phyloP scores from a whole-genome alignment of 2,888 invertebrate species.

The Sympetrum striolatum region DNA sequence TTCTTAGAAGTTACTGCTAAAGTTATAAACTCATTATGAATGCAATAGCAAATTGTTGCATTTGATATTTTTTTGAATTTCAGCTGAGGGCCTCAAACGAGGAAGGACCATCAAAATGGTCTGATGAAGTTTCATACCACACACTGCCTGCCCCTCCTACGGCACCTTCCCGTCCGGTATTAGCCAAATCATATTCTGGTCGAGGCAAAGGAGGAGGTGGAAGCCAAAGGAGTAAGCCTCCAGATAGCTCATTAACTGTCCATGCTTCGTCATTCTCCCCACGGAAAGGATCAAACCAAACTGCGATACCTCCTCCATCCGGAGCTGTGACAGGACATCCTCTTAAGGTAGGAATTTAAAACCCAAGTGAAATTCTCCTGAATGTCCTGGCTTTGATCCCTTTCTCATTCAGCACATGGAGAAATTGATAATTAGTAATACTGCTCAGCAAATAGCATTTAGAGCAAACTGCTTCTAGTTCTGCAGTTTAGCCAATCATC shows the following conservation, averaged over 20 bases:
- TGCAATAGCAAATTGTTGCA: background rate
- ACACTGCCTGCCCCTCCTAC: conserved; percentile 82
- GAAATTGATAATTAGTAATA: too few species aligned
- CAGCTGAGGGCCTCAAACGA: conserved; percentile 82
- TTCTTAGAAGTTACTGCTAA: too few species aligned
- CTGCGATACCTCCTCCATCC: background rate
- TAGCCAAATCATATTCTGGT: conserved; percentile 54
- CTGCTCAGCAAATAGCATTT: too few species aligned
- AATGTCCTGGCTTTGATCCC: too few species aligned
- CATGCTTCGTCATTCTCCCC: conserved; percentile 24
- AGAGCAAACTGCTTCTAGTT: too few species aligned
- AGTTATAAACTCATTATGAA: background rate
- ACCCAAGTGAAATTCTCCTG: too few species aligned
- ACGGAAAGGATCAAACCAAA: background rate
- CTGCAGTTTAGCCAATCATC: too few species aligned
- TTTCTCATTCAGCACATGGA: too few species aligned
- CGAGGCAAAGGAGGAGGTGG: conserved; percentile 19
- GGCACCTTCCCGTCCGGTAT: conserved; percentile 76
- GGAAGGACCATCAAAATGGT: conserved; percentile 85
- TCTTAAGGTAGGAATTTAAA: background rate
- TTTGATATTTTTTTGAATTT: conserved; percentile 45
- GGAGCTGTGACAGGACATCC: conserved; percentile 1
- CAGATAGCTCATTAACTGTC: conserved; percentile 20
- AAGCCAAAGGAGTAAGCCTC: background rate
- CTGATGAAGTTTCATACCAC: conserved; percentile 76